These are phyloP conservation scores for Phyllotis vaccarum DNA, from an alignment of 2,797 vertebrate genomes.

Conservation along the genomic window DNA sequence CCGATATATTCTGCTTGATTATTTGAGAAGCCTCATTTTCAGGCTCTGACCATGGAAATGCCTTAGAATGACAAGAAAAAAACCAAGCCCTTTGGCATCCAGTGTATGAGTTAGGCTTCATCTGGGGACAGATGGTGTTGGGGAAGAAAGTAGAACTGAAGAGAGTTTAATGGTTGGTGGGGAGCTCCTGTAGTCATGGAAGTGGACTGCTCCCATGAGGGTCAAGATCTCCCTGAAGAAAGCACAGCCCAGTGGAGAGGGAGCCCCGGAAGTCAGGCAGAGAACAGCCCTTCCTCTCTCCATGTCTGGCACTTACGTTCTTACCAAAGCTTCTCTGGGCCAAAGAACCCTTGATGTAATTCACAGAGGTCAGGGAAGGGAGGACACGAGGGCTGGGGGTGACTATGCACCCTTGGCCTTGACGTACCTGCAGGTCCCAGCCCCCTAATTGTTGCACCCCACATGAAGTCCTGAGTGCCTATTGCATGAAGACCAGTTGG, in stretches of 20 bases:
- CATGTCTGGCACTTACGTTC: neutral
- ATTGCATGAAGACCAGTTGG: neutral
- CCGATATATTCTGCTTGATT: neutral
- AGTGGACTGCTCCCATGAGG: neutral
- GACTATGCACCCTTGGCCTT: neutral
- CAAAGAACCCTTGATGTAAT: neutral
- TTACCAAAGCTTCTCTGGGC: neutral
- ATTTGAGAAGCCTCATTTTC: neutral
- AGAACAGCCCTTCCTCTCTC: neutral
- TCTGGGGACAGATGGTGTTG: neutral
- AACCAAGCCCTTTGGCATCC: neutral
- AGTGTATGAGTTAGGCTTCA: neutral
- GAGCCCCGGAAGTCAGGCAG: neutral
- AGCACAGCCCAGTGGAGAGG: neutral
- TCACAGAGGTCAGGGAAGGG: neutral
- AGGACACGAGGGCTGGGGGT: too few species aligned
- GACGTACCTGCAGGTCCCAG: neutral
- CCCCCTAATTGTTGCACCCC: neutral
- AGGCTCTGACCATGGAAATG: neutral
- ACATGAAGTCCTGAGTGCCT: neutral
- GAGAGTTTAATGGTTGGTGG: neutral
- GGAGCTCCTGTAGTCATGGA: neutral
- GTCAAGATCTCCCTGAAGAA: neutral
- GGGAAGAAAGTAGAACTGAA: neutral
- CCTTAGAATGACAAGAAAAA: neutral